These are phyloP conservation scores for Poecilia picta DNA, from an alignment of 2,797 vertebrate genomes.

Conservation along the genomic window DNA sequence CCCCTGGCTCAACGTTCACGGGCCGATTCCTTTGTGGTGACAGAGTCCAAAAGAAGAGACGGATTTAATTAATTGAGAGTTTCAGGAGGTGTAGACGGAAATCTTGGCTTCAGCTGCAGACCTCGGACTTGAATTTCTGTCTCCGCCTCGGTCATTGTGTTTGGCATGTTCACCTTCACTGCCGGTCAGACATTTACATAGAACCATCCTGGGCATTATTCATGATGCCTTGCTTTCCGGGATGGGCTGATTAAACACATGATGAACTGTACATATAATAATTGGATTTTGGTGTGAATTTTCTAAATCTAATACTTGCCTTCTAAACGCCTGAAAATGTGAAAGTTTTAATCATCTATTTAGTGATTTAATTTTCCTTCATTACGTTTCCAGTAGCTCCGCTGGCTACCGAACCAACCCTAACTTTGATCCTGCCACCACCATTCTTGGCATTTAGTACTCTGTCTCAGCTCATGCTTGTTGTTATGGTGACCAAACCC, in stretches of 20 bases:
- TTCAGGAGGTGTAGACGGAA: slow-evolving; percentile 74
- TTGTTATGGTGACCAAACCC: neutral
- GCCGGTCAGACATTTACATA: neutral
- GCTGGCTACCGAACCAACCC: neutral
- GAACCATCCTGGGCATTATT: neutral
- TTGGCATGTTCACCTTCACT: neutral
- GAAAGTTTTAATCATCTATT: neutral
- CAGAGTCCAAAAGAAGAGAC: slow-evolving; percentile 37
- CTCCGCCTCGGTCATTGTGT: slow-evolving; percentile 26
- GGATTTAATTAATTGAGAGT: slow-evolving; percentile 80
- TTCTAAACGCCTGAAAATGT: neutral
- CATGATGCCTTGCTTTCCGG: neutral
- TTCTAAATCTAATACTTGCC: neutral
- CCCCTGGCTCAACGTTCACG: slow-evolving; percentile 38
- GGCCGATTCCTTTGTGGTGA: slow-evolving; percentile 62
- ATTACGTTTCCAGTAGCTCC: neutral
- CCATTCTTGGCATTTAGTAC: neutral
- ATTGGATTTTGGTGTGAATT: neutral
- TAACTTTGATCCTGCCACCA: neutral
- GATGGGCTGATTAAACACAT: neutral
- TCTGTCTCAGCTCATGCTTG: neutral
- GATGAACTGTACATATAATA: neutral
- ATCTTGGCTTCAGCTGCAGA: slow-evolving; percentile 60
- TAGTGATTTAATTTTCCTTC: neutral
- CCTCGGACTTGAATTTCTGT: slow-evolving; percentile 37